Evolutionary conservation across 2,113 vertebrate species (phyloP).

Genomic region (Amphiprion ocellaris): DNA sequence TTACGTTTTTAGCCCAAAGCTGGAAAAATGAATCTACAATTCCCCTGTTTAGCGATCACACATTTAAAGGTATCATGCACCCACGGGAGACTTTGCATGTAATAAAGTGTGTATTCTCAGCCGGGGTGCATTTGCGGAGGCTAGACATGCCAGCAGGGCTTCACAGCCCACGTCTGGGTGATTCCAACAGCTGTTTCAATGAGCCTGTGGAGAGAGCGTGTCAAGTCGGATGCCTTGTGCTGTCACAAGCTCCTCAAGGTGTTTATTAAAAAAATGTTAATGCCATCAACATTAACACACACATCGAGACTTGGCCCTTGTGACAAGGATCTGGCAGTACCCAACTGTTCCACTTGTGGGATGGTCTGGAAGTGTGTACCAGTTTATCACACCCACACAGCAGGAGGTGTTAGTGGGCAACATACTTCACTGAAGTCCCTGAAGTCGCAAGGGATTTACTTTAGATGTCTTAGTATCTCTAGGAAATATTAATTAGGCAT

Average conservation of each 20-base stretch:
- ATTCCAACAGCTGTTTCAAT: conserved; percentile 79
- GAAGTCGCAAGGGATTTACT: conserved; percentile 39
- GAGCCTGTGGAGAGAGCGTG: conserved; percentile 69
- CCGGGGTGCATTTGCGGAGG: conserved; percentile 62
- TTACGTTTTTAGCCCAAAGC: conserved; percentile 46
- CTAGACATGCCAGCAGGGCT: conserved; percentile 67
- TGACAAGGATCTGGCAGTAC: conserved; percentile 73
- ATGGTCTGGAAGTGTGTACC: conserved; percentile 43
- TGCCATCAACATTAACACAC: conserved; percentile 63
- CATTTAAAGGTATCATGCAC: conserved; percentile 72
- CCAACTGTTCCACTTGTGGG: conserved; percentile 67
- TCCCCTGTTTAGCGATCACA: conserved; percentile 71
- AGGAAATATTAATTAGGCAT: conserved; percentile 67
- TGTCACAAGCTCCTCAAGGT: conserved; percentile 80
- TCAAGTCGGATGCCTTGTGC: conserved; percentile 79
- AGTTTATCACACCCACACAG: conserved; percentile 63
- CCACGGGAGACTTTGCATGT: conserved; percentile 72
- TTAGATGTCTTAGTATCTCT: conserved; percentile 60
- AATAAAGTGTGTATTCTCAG: conserved; percentile 81
- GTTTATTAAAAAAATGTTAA: conserved; percentile 83
- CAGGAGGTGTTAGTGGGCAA: conserved; percentile 58
- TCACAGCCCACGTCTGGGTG: conserved; percentile 68
- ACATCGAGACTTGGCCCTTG: conserved; percentile 59
- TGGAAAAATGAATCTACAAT: conserved; percentile 52
- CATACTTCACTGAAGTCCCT: conserved; percentile 59